Evolutionary conservation across 2,888 invertebrate species (phyloP).

Genomic region (Oscheius sp.): DNA sequence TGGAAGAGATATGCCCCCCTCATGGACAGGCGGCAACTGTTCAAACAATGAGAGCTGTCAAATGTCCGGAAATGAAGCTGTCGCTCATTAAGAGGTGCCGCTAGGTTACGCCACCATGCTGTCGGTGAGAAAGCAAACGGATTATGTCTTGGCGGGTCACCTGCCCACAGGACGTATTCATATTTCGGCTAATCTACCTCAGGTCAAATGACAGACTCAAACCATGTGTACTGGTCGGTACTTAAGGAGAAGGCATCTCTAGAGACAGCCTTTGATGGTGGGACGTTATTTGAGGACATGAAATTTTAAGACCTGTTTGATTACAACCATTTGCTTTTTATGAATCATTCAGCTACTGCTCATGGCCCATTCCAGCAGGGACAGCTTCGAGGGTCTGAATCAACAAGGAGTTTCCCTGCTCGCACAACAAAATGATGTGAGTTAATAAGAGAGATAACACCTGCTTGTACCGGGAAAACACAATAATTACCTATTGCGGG

Average conservation of each 20-base stretch:
- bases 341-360: constrained; percentile 22
- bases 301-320: constrained; percentile 21
- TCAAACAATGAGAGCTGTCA: constrained; percentile 17
- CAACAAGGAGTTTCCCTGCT: constrained; percentile 2
- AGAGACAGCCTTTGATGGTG: not conserved
- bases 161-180: constrained; percentile 11
- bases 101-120: constrained; percentile 20
- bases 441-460: too few relatives aligned
- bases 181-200: not conserved
- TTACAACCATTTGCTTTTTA: constrained; percentile 22
- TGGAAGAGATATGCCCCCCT: not conserved
- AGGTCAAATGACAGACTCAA: not conserved
- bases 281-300: constrained; percentile 18
- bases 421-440: too few relatives aligned
- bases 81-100: constrained; percentile 22
- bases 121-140: constrained; percentile 29
- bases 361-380: constrained; percentile 18
- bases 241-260: not conserved
- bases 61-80: constrained; percentile 16
- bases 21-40: not conserved
- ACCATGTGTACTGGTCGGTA: not conserved
- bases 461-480: too few relatives aligned
- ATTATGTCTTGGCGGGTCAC: constrained; percentile 25
- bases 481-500: too few relatives aligned
- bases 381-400: not conserved